Conservation (phyloP, 2,797 vertebrate species). For the Natrix natrix region DNA sequence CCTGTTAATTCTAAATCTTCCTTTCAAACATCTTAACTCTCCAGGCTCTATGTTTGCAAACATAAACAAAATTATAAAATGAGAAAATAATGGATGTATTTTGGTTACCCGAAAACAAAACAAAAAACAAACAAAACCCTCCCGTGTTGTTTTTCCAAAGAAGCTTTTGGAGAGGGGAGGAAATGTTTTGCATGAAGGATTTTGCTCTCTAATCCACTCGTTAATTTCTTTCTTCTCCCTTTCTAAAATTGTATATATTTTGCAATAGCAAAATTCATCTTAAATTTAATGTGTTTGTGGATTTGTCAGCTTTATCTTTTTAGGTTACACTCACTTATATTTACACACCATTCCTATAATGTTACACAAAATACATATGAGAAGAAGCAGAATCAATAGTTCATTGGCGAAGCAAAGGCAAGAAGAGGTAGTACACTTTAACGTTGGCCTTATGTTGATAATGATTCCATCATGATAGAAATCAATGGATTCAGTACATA, state of each 20-base stretch:
- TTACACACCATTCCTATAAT: neutral
- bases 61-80: neutral
- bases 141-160: neutral
- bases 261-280: neutral
- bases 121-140: neutral
- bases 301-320: neutral
- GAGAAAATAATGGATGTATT: neutral
- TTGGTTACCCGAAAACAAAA: neutral
- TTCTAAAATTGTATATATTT: neutral
- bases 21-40: neutral
- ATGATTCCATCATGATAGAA: constrained; percentile 31
- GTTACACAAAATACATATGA: neutral
- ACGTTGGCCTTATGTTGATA: constrained; percentile 4
- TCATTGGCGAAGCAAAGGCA: neutral
- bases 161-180: neutral
- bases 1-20: neutral
- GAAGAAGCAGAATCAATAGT: constrained; percentile 1
- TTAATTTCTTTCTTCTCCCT: neutral
- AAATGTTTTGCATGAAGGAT: neutral
- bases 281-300: constrained; percentile 4
- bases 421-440: neutral
- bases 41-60: neutral
- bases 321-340: neutral
- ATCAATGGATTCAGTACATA: constrained; percentile 25
- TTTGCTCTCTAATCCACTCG: neutral